Evolutionary conservation across 2,797 vertebrate genomes (phyloP).

Genomic region (Phalanger gymnotis): DNA sequence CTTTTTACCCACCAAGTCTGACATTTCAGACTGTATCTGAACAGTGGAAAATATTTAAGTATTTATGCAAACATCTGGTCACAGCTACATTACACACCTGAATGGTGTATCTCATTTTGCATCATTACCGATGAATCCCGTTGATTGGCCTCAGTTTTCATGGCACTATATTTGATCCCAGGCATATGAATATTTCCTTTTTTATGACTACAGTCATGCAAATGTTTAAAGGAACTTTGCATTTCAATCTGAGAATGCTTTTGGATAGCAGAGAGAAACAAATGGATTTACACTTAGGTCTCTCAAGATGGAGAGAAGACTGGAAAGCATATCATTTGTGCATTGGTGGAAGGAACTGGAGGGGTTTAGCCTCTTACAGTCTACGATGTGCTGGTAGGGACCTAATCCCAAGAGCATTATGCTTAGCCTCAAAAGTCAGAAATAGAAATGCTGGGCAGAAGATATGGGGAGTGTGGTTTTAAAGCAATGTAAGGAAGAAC

Average conservation of each 20-base stretch:
- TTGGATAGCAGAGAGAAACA: neutral
- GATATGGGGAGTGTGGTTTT: neutral
- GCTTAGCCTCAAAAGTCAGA: neutral
- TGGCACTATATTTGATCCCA: neutral
- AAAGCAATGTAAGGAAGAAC: neutral
- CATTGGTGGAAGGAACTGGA: neutral
- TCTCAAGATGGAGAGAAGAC: neutral
- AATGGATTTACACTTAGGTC: neutral
- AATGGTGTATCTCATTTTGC: slow-evolving; percentile 6
- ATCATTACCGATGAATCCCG: neutral
- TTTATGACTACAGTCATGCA: slow-evolving; percentile 2
- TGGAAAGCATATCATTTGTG: neutral
- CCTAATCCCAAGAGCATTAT: neutral
- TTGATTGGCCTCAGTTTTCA: neutral
- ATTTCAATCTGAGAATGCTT: neutral
- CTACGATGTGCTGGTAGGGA: neutral
- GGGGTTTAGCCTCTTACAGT: neutral
- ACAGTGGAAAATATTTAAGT: neutral
- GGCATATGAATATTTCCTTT: neutral
- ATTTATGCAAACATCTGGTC: slow-evolving; percentile 25
- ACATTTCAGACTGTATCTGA: slow-evolving; percentile 30
- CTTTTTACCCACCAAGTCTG: slow-evolving; percentile 12
- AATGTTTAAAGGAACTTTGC: slow-evolving; percentile 28
- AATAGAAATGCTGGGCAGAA: neutral
- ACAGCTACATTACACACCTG: neutral